Percentiles rank a stretch among this genome's conserved stretches.
phyloP scores from a whole-genome alignment of 2,113 vertebrate genomes.

The Microtus ochrogaster region DNA sequence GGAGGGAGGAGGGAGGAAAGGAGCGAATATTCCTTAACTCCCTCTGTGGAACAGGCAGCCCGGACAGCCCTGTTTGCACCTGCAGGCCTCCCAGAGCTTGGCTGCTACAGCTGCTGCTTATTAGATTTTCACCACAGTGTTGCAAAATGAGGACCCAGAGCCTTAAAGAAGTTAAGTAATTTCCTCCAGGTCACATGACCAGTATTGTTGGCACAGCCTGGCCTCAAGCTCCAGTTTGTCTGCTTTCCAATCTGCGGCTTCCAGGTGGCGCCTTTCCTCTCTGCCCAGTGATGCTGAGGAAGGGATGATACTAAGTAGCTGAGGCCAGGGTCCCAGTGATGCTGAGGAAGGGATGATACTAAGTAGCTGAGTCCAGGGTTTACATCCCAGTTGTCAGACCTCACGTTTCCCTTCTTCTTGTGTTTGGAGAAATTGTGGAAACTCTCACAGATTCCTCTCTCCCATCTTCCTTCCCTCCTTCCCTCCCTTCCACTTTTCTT shows the following conservation, averaged over 20 bases:
- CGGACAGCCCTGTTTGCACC: neutral
- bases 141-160: conserved; percentile 54
- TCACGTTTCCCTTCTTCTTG: neutral
- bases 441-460: neutral
- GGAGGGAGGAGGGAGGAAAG: neutral
- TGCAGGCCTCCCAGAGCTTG: neutral
- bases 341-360: neutral
- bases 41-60: neutral
- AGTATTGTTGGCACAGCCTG: conserved; percentile 18
- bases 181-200: conserved; percentile 32
- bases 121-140: conserved; percentile 15
- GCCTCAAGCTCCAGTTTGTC: conserved; percentile 35
- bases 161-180: conserved; percentile 60
- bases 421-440: neutral
- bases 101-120: neutral
- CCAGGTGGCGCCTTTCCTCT: neutral
- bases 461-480: neutral
- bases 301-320: neutral
- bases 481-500: neutral
- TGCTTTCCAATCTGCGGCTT: neutral
- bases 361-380: neutral
- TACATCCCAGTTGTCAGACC: neutral
- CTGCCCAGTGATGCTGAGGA: neutral
- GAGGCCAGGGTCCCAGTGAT: neutral
- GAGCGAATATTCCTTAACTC: neutral